Conservation (phyloP, 2,888 invertebrate genomes). For the Drosophila heteroneura region DNA sequence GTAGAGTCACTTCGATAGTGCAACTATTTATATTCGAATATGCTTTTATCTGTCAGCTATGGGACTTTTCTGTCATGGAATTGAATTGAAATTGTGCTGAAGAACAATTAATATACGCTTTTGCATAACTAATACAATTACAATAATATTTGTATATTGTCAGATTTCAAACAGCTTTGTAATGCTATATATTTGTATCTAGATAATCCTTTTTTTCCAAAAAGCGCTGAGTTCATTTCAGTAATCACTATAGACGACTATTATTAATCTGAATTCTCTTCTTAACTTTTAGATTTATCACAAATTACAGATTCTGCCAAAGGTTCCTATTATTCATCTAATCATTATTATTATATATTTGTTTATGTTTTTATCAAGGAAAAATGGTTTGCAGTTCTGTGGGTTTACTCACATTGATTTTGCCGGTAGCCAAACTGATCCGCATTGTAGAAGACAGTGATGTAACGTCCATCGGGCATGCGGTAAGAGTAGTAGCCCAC, state of each 20-base stretch:
- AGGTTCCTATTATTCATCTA: not conserved
- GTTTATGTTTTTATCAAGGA: not conserved
- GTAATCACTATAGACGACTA: not conserved
- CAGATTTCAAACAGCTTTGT: not conserved
- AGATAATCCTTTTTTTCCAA: not conserved
- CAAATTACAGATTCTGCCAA: not conserved
- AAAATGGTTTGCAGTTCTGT: not conserved
- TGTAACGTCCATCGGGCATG: slow-evolving; percentile 75
- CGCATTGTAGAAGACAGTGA: slow-evolving; percentile 84
- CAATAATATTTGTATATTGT: too few relatives aligned
- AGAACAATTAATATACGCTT: not conserved
- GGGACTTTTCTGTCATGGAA: too few relatives aligned
- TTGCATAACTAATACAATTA: not conserved
- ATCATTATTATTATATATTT: not conserved
- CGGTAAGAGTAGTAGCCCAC: slow-evolving; percentile 83
- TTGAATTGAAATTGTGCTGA: not conserved
- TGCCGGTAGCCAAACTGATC: slow-evolving; percentile 83
- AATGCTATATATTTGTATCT: too few relatives aligned
- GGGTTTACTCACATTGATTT: slow-evolving; percentile 81
- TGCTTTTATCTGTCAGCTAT: not conserved
- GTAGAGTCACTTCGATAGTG: not conserved
- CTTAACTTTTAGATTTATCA: not conserved
- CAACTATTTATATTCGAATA: not conserved
- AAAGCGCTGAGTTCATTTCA: not conserved
- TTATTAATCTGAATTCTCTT: not conserved